Evolutionary conservation across 1,140 invertebrate species (phyloP).

Genomic region (Octopus bimaculoides): DNA sequence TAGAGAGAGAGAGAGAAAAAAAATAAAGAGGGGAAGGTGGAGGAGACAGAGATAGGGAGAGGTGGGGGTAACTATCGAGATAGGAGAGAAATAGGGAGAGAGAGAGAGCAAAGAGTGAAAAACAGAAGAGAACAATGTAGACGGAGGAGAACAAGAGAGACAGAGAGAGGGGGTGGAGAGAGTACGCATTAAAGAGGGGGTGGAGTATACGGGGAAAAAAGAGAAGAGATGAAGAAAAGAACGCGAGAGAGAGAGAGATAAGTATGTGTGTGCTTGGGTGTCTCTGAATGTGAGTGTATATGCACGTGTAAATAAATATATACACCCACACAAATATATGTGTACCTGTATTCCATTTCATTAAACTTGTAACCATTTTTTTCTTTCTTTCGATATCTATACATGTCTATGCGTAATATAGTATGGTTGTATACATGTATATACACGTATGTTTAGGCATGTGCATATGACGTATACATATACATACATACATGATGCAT

Average conservation of each 20-base stretch:
- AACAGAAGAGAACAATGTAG: background rate
- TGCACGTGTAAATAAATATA: no score
- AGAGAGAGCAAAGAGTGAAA: background rate
- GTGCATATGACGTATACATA: background rate
- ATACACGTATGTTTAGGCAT: background rate
- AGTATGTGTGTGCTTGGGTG: no score
- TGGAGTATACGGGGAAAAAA: background rate
- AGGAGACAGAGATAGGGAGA: background rate
- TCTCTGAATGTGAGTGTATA: no score
- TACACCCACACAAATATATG: no score
- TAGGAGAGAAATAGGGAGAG: background rate
- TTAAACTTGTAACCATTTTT: no score
- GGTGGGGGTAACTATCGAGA: background rate
- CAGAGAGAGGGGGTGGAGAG: background rate
- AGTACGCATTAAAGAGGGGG: background rate
- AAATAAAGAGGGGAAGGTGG: constrained; percentile 19
- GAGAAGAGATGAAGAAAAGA: background rate
- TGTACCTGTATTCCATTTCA: no score
- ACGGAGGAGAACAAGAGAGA: background rate
- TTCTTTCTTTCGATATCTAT: no score
- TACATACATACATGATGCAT: background rate
- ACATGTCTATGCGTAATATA: no score
- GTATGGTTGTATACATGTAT: background rate
- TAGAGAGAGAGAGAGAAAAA: constrained; percentile 15
- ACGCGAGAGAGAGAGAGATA: background rate